Evolutionary conservation across 2,797 vertebrate genomes (phyloP).

Genomic region (Acanthiza pusilla): DNA sequence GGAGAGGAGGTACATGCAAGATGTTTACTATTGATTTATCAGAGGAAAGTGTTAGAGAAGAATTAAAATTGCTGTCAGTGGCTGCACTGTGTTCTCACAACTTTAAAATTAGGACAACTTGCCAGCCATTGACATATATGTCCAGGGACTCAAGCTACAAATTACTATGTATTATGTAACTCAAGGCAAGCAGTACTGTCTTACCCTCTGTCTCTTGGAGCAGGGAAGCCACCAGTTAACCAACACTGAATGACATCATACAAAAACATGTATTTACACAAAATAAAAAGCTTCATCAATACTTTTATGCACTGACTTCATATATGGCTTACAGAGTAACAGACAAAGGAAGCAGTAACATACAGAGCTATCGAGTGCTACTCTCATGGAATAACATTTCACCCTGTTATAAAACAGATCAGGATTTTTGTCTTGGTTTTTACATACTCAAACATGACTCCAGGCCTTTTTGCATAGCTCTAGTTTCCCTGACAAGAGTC

Average conservation of each 20-base stretch:
- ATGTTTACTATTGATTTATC: not conserved
- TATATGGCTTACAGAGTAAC: not conserved
- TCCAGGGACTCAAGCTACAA: not conserved
- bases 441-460: not conserved
- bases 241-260: not conserved
- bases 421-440: not conserved
- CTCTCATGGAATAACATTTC: not conserved
- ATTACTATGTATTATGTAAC: not conserved
- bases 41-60: not conserved
- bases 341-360: not conserved
- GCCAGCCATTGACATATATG: not conserved
- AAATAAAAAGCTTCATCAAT: not conserved
- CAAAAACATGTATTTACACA: not conserved
- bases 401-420: not conserved
- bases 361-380: not conserved
- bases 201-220: not conserved
- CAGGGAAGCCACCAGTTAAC: not conserved
- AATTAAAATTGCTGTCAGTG: not conserved
- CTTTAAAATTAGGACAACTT: not conserved
- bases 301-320: not conserved
- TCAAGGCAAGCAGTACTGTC: not conserved
- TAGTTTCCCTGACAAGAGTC: not conserved
- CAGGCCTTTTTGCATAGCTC: not conserved
- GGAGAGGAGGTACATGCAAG: not conserved
- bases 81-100: not conserved